Conservation (phyloP, 2,113 vertebrate genomes). For the Meleagris gallopavo region DNA sequence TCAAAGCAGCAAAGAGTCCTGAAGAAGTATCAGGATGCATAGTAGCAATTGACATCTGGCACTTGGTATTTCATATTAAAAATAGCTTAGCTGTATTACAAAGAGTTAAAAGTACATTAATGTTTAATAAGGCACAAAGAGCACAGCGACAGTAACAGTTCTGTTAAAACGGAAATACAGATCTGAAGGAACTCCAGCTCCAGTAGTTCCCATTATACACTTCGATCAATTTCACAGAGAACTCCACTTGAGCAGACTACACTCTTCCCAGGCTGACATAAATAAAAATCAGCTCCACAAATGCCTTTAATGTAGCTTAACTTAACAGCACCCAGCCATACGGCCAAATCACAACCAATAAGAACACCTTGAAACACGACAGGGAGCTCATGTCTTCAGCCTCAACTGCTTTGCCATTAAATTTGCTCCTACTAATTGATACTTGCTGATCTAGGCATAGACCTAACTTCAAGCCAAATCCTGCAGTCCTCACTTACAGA, state of each 20-base stretch:
- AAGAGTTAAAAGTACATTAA: fast-evolving
- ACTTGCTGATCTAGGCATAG: neutral
- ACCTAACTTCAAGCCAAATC: neutral
- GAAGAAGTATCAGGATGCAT: neutral
- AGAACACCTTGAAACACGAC: neutral
- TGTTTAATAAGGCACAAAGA: neutral
- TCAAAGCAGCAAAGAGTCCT: neutral
- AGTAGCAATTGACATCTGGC: neutral
- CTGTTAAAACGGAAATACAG: neutral
- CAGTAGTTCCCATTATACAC: neutral
- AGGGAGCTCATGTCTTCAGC: neutral
- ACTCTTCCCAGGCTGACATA: neutral
- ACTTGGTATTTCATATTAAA: neutral
- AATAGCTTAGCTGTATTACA: neutral
- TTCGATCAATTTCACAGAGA: neutral
- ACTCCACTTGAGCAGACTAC: neutral
- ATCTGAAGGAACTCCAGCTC: neutral
- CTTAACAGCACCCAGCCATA: neutral
- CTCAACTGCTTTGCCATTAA: neutral
- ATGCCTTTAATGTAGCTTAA: neutral
- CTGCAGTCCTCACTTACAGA: neutral
- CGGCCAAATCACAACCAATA: neutral
- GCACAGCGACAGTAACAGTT: neutral
- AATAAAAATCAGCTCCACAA: neutral
- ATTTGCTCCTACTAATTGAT: neutral